A percentile compares a stretch with the other conserved stretches of the same genome.
Conservation (phyloP, 2,113 vertebrate species). For the Piaya cayana region DNA sequence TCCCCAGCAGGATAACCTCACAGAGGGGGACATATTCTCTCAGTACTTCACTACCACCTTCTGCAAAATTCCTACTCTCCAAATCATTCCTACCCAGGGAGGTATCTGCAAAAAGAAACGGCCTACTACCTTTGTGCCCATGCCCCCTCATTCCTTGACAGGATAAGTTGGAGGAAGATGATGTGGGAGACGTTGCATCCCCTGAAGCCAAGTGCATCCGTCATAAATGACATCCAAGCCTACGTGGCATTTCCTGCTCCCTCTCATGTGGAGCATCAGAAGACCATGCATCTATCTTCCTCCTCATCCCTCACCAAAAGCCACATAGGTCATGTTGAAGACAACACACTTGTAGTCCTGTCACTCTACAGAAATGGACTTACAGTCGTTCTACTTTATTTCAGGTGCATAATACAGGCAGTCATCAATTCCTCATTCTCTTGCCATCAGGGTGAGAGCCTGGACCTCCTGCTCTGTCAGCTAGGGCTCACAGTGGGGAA, state of each 20-base stretch:
- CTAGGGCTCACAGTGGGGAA: background rate
- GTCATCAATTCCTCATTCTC: background rate
- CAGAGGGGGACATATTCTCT: fast-evolving
- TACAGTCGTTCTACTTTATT: background rate
- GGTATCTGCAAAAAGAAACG: background rate
- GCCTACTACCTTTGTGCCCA: background rate
- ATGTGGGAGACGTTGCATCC: background rate
- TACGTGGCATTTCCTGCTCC: background rate
- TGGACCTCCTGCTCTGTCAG: background rate
- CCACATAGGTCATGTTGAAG: background rate
- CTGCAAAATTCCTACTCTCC: background rate
- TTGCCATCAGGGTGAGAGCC: background rate
- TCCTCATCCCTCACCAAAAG: background rate
- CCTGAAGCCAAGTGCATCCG: background rate
- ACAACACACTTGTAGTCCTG: background rate
- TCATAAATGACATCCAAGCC: background rate
- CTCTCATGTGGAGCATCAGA: background rate
- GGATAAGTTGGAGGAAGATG: background rate
- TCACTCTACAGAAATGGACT: background rate
- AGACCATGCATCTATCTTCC: background rate
- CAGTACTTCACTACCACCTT: background rate
- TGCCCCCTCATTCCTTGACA: background rate
- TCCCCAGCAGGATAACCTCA: background rate
- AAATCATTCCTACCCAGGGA: background rate
- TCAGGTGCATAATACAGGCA: fast-evolving